Percentiles rank a stretch among this genome's conserved stretches.
These are phyloP conservation scores for Cheilosia urbana DNA, from an alignment of 2,888 invertebrate genomes.

Conservation along the genomic window DNA sequence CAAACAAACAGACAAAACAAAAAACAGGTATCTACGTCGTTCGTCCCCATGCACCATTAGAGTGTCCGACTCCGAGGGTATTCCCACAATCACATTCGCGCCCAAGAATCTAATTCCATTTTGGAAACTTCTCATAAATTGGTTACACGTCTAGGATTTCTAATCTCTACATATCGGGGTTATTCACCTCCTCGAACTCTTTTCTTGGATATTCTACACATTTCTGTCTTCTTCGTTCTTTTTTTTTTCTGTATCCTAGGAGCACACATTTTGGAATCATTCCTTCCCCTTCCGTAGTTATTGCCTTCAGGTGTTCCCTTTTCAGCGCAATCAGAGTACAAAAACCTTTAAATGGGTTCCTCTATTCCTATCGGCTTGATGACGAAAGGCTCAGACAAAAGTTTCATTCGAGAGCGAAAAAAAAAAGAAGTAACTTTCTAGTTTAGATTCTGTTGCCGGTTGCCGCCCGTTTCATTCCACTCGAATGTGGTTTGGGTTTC, in stretches of 20 bases:
- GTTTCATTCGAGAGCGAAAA: slow-evolving; percentile 28
- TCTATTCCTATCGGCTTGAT: slow-evolving; percentile 41
- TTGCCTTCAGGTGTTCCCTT: slow-evolving; percentile 18
- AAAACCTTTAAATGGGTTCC: slow-evolving; percentile 53
- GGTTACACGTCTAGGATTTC: slow-evolving; percentile 73
- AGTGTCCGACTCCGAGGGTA: slow-evolving; percentile 49
- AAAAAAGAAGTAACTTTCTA: slow-evolving; percentile 50
- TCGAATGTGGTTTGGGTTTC: not conserved
- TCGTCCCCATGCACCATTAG: slow-evolving; percentile 34
- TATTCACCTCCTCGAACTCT: slow-evolving; percentile 60
- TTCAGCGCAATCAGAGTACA: slow-evolving; percentile 27
- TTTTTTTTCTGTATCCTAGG: slow-evolving; percentile 55
- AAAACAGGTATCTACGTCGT: slow-evolving; percentile 55
- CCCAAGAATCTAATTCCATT: slow-evolving; percentile 49
- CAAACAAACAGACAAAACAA: slow-evolving; percentile 24
- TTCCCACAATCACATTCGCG: slow-evolving; percentile 62
- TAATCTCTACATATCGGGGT: slow-evolving; percentile 63
- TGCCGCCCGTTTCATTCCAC: slow-evolving; percentile 19
- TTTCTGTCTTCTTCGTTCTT: slow-evolving; percentile 13
- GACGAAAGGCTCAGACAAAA: slow-evolving; percentile 63
- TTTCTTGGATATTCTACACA: slow-evolving; percentile 39
- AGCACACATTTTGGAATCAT: slow-evolving; percentile 37
- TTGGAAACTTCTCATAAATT: slow-evolving; percentile 65
- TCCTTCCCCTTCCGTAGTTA: not conserved
- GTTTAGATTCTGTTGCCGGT: slow-evolving; percentile 24